phyloP scores from a whole-genome alignment of 2,113 vertebrate species.

The Calyptommatus sinebrachiatus region DNA sequence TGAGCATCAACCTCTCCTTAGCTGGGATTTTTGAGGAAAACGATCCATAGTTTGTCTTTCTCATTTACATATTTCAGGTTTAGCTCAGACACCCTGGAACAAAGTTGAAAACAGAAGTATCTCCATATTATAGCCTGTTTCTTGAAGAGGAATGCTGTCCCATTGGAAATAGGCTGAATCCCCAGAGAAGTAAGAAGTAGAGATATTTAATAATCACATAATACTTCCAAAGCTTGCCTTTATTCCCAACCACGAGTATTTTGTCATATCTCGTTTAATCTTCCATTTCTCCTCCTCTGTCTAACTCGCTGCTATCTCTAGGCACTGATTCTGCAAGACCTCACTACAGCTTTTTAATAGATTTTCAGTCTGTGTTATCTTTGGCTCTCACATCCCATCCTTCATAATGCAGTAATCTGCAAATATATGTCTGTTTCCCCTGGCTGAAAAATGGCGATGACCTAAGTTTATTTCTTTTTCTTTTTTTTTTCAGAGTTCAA shows the following conservation, averaged over 20 bases:
- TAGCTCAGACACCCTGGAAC: neutral
- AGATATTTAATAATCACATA: no score
- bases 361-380: neutral
- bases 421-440: neutral
- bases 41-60: no score
- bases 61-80: neutral
- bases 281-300: neutral
- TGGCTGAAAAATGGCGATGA: neutral
- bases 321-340: neutral
- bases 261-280: neutral
- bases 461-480: neutral
- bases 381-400: neutral
- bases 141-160: neutral
- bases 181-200: neutral
- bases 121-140: neutral
- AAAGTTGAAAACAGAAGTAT: neutral
- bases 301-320: neutral
- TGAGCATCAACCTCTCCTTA: no score
- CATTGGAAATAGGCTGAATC: neutral
- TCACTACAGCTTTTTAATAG: neutral
- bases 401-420: neutral
- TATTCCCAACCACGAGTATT: neutral
- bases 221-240: neutral
- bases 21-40: no score
- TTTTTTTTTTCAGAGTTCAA: neutral